A percentile compares a stretch with the other conserved stretches of the same genome.
phyloP scores from a whole-genome alignment of 1,140 invertebrate genomes.

The Euwallacea similis region DNA sequence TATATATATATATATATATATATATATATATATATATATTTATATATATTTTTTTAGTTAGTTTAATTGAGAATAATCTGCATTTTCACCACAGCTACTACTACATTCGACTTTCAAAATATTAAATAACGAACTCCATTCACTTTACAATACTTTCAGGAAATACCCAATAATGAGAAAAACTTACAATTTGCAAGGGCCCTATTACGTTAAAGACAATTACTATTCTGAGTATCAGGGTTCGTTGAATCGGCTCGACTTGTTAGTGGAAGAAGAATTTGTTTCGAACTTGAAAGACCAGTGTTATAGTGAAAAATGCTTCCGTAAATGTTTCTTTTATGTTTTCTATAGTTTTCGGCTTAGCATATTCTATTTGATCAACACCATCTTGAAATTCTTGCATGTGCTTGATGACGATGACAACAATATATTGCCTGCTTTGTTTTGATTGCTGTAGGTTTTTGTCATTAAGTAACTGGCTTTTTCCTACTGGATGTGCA shows the following conservation, averaged over 20 bases:
- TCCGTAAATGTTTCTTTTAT: constrained; percentile 66
- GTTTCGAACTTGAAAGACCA: constrained; percentile 81
- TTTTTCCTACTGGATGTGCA: too few relatives aligned
- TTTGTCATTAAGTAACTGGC: too few relatives aligned
- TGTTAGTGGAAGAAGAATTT: constrained; percentile 95
- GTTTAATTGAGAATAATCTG: too few relatives aligned
- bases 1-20: too few relatives aligned
- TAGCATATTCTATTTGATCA: constrained; percentile 5
- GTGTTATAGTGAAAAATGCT: constrained; percentile 90
- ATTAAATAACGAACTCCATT: too few relatives aligned
- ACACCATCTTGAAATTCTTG: background rate
- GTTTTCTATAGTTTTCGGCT: constrained; percentile 32
- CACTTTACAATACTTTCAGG: constrained; percentile 55
- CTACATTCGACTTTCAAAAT: too few relatives aligned
- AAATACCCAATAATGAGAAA: constrained; percentile 80
- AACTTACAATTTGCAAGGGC: constrained; percentile 78
- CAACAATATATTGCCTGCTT: constrained; percentile 22
- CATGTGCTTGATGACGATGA: too few relatives aligned
- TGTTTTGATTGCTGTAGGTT: too few relatives aligned
- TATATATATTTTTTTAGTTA: too few relatives aligned
- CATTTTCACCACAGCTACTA: too few relatives aligned
- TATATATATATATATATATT: too few relatives aligned
- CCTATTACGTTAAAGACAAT: constrained; percentile 96
- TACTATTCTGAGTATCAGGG: constrained; percentile 93
- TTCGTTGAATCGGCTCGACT: constrained; percentile 84